Base-by-base conservation (phyloP, 2,113 vertebrate species). In the Cairina moschata region DNA sequence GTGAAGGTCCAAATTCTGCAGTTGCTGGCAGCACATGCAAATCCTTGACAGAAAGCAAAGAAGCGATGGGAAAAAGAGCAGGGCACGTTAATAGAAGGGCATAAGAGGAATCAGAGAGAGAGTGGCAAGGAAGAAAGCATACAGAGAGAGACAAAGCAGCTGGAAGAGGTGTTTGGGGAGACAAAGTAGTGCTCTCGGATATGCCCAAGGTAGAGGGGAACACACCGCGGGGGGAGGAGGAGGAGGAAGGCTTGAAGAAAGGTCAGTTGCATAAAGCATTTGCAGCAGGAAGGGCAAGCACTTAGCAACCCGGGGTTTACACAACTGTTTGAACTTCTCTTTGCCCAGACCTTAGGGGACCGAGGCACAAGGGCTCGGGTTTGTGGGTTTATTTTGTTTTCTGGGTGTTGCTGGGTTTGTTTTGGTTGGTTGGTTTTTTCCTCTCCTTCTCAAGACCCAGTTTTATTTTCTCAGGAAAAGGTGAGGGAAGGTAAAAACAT, bases 381-480 rank as follows among this genome's bases (percentile, higher is more conserved):
- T 65, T 68, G 44, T 40, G 66, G 54, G 31, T 18, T 74, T 34
- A 32, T 85, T 21, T 76, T 83, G 28, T n/a, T 80, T 82, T 26
- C n/a, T 21, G 38, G 23, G n/a, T 13, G 38, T 40, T 34, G 36
- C 23, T 52, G 11, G 26, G 25, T 65, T 65, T 40, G 40, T 65
- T 17, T 40, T 40, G 20, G 26, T 40, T 40, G 20, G 62, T n/a
- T 67, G 60, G 28, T 2, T 42, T 77, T 54, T 67, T 66, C 71
- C 28, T 23, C 34, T 26, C 60, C 31, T 32, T 15, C 25, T 46
- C 25, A 79, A 90, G 42, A 91, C 67, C 50, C 52, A 22, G 31
- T 62, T 93, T 91, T 75, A 60, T 69, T 92, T 91, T 86, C 52
- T 83, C 15, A 77, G 50, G n/a, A 84, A 88, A 38, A 93, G 6